Conservation (phyloP, 2,113 vertebrate species). For the Pseudonaja textilis region DNA sequence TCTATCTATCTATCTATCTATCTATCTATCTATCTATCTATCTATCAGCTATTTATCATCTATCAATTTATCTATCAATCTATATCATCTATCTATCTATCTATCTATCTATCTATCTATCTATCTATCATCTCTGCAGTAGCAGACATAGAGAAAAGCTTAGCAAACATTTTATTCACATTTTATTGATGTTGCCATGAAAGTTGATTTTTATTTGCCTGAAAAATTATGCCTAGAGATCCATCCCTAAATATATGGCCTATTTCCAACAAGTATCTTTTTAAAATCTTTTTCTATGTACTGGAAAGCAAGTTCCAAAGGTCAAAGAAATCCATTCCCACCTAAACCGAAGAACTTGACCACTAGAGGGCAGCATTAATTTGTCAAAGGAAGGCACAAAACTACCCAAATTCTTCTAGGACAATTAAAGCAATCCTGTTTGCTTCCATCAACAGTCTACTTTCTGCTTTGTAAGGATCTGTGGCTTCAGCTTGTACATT, state of each 20-base stretch:
- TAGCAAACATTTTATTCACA: background rate
- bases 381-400: constrained; percentile 55
- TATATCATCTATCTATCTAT: too few species aligned
- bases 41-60: too few species aligned
- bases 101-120: too few species aligned
- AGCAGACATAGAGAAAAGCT: background rate
- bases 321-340: background rate
- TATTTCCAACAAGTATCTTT: background rate
- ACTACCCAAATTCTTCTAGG: constrained; percentile 6
- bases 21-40: too few species aligned
- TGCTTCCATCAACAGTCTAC: constrained; percentile 55
- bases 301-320: background rate
- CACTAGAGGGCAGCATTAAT: constrained; percentile 79
- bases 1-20: too few species aligned
- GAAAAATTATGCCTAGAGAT: background rate
- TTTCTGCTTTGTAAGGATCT: constrained; percentile 57
- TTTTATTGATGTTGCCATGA: background rate
- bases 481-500: constrained; percentile 39
- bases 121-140: background rate
- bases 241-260: background rate
- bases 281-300: background rate
- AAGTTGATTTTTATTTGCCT: background rate
- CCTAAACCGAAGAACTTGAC: constrained; percentile 21
- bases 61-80: too few species aligned
- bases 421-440: constrained; percentile 59